Evolutionary conservation across 2,797 vertebrate species (phyloP).

Genomic region (Setipinna tenuifilis): DNA sequence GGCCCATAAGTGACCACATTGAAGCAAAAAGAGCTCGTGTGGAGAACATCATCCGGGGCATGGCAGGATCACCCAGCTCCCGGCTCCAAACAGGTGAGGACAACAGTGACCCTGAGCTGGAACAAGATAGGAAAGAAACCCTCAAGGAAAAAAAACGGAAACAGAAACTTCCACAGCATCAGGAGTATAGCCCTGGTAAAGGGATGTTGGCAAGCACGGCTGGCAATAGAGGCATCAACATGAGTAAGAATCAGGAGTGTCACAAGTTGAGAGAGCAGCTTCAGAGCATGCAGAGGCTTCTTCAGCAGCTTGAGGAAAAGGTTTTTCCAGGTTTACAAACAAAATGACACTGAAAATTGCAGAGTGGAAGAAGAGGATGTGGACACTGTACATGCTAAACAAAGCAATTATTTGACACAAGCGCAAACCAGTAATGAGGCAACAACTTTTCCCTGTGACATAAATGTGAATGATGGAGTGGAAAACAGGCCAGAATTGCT

Average conservation of each 20-base stretch:
- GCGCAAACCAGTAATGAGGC: constrained; percentile 44
- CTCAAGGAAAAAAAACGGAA: constrained; percentile 85
- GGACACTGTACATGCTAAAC: constrained; percentile 47
- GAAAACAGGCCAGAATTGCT: not conserved
- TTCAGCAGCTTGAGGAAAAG: constrained; percentile 85
- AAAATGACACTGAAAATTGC: constrained; percentile 61
- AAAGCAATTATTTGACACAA: constrained; percentile 13
- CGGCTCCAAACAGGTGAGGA: constrained; percentile 50
- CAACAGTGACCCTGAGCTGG: constrained; percentile 34
- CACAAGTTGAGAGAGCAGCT: constrained; percentile 87
- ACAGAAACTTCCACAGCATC: constrained; percentile 80
- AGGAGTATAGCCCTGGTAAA: constrained; percentile 63
- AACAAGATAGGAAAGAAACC: too few species aligned
- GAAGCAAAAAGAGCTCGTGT: constrained; percentile 90
- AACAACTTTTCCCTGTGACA: constrained; percentile 36
- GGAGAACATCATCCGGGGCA: constrained; percentile 90
- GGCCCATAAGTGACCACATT: constrained; percentile 77
- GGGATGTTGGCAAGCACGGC: not conserved
- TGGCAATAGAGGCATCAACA: constrained; percentile 45
- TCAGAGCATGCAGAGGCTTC: constrained; percentile 83
- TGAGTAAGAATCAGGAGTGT: constrained; percentile 75
- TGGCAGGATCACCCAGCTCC: constrained; percentile 79
- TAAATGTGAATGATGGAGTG: not conserved
- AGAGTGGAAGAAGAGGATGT: constrained; percentile 48
- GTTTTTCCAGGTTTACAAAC: constrained; percentile 78